Conservation (phyloP, 1,140 invertebrate species). For the Limonius californicus region DNA sequence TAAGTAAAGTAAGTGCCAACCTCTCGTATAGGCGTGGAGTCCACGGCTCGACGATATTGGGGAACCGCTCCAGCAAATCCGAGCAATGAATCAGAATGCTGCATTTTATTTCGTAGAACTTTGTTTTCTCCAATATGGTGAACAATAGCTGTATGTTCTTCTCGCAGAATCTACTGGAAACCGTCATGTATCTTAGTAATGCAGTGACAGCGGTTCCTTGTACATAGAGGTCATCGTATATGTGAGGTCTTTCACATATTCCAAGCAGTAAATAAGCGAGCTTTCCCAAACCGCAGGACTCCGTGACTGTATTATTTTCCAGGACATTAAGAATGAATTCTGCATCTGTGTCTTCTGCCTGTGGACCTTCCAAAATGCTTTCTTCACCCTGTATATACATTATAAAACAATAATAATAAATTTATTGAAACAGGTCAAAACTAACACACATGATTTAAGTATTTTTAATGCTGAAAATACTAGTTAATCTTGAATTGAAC, state of each 20-base stretch:
- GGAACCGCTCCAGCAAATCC: slow-evolving; percentile 84
- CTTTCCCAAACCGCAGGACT: slow-evolving; percentile 53
- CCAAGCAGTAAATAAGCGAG: slow-evolving; percentile 26
- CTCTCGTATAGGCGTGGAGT: slow-evolving; percentile 80
- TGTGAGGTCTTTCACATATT: slow-evolving; percentile 55
- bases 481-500: too few relatives aligned
- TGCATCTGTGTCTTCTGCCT: slow-evolving; percentile 81
- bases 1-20: too few relatives aligned
- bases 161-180: slow-evolving; percentile 78
- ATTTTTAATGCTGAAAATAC: too few relatives aligned
- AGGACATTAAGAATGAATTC: slow-evolving; percentile 75
- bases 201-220: slow-evolving; percentile 68
- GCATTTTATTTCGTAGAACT: slow-evolving; percentile 66
- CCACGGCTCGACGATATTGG: slow-evolving; percentile 91
- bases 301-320: slow-evolving; percentile 71
- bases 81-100: slow-evolving; percentile 85
- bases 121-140: slow-evolving; percentile 78
- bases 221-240: slow-evolving; percentile 57
- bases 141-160: slow-evolving; percentile 76
- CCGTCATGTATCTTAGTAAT: slow-evolving; percentile 78
- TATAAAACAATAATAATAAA: too few relatives aligned
- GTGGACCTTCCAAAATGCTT: slow-evolving; percentile 71
- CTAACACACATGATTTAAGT: too few relatives aligned
- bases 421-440: too few relatives aligned
- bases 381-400: too few relatives aligned